Percentiles rank a stretch among this genome's conserved stretches.
Evolutionary conservation across 2,797 vertebrate genomes (phyloP).

Genomic region (Myoxocephalus aenaeus): DNA sequence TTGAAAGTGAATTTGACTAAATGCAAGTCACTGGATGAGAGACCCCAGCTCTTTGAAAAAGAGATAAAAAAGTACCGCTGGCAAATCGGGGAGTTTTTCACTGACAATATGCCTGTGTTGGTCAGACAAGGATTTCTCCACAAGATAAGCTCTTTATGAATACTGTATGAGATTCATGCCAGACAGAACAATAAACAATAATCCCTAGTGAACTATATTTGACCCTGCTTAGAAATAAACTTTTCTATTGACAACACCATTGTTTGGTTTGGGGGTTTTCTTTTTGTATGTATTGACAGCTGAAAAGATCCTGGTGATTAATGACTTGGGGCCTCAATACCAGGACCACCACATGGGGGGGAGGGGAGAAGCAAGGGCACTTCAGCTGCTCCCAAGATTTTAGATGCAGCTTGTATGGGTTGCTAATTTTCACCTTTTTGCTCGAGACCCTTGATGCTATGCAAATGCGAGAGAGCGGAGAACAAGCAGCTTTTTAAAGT

Average conservation of each 20-base stretch:
- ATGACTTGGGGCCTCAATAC: slow-evolving; percentile 88
- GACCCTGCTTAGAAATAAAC: slow-evolving; percentile 54
- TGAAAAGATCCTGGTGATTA: slow-evolving; percentile 93
- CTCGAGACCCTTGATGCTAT: slow-evolving; percentile 71
- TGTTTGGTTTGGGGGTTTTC: slow-evolving; percentile 83
- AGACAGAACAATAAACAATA: slow-evolving; percentile 76
- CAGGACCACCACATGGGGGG: slow-evolving; percentile 72
- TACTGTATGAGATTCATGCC: slow-evolving; percentile 76
- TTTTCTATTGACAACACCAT: slow-evolving; percentile 79
- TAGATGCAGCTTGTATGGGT: slow-evolving; percentile 70
- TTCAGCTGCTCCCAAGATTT: slow-evolving; percentile 79
- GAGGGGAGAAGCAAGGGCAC: slow-evolving; percentile 73
- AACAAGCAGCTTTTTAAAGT: slow-evolving; percentile 72
- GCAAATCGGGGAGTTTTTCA: slow-evolving; percentile 60
- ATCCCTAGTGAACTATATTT: slow-evolving; percentile 79
- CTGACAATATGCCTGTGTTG: slow-evolving; percentile 61
- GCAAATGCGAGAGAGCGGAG: slow-evolving; percentile 79
- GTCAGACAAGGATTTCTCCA: slow-evolving; percentile 67
- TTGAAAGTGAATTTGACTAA: slow-evolving; percentile 20
- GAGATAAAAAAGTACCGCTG: slow-evolving; percentile 47
- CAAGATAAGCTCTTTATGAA: slow-evolving; percentile 81
- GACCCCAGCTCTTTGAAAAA: slow-evolving; percentile 34
- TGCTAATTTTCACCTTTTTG: slow-evolving; percentile 71
- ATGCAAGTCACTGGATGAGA: slow-evolving; percentile 39
- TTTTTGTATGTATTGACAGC: slow-evolving; percentile 90